Conservation (phyloP, 2,113 vertebrate genomes). For the Vidua macroura region DNA sequence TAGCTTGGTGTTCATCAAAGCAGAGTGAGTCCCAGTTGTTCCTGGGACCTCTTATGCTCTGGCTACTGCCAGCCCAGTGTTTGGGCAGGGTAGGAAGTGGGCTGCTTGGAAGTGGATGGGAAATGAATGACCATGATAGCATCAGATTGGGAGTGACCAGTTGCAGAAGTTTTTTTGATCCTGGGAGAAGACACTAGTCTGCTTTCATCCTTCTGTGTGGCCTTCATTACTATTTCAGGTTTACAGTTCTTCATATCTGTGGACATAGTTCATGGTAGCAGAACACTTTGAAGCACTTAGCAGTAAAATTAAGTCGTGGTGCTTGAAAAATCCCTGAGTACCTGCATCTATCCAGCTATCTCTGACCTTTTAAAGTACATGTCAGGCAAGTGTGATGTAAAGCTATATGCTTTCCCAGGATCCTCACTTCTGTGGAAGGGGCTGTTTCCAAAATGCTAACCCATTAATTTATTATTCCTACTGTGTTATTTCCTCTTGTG, state of each 20-base stretch:
- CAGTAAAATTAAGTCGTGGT: not conserved
- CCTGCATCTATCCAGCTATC: not conserved
- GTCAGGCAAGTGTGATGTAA: not conserved
- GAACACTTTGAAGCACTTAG: not conserved
- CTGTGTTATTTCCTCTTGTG: not conserved
- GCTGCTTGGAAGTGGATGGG: not conserved
- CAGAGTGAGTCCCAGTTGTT: not conserved
- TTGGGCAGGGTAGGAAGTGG: not conserved
- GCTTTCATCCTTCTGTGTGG: not conserved
- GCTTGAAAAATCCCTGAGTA: not conserved
- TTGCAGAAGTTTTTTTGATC: not conserved
- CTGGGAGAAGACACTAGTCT: not conserved
- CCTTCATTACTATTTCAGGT: not conserved
- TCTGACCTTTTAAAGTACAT: not conserved
- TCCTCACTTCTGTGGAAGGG: not conserved
- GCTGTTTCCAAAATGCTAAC: not conserved
- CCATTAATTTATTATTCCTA: not conserved
- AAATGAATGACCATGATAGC: not conserved
- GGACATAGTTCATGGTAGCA: not conserved
- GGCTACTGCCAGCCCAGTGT: not conserved
- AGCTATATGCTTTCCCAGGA: not conserved
- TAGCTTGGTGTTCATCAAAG: not conserved
- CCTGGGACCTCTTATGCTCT: not conserved
- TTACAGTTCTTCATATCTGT: not conserved
- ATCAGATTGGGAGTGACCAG: not conserved